phyloP scores from a whole-genome alignment of 1,140 invertebrate species.

The Aradophagus sp. region DNA sequence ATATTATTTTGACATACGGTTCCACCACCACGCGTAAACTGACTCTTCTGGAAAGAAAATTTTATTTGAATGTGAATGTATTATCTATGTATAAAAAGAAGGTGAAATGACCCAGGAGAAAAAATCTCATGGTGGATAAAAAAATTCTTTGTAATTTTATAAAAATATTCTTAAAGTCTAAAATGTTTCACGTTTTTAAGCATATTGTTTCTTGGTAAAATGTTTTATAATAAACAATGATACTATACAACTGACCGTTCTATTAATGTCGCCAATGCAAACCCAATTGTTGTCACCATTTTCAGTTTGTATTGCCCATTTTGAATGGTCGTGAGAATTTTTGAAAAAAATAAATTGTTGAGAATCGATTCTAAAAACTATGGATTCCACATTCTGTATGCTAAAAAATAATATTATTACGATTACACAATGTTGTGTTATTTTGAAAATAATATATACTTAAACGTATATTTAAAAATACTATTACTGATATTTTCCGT shows the following conservation, averaged over 20 bases:
- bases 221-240: no score
- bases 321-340: conserved; percentile 89
- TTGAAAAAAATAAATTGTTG: conserved; percentile 80
- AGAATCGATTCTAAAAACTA: conserved; percentile 77
- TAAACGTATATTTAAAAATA: no score
- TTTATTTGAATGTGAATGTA: background rate
- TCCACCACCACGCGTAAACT: conserved; percentile 86
- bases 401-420: conserved; percentile 49
- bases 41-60: conserved; percentile 77
- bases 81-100: no score
- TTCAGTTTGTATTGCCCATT: conserved; percentile 84
- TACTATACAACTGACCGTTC: conserved; percentile 84
- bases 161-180: no score
- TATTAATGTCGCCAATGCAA: conserved; percentile 94
- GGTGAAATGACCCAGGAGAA: no score
- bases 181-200: no score
- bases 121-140: no score
- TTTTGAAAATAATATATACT: conserved; percentile 30
- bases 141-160: no score
- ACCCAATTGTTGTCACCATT: conserved; percentile 79
- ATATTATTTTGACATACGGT: conserved; percentile 82
- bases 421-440: background rate
- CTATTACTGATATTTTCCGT: conserved; percentile 60
- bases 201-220: no score
- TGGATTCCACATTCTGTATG: conserved; percentile 35